These are phyloP conservation scores for Agonopterix alstromeriana DNA, from an alignment of 2,888 invertebrate species.

Conservation along the genomic window DNA sequence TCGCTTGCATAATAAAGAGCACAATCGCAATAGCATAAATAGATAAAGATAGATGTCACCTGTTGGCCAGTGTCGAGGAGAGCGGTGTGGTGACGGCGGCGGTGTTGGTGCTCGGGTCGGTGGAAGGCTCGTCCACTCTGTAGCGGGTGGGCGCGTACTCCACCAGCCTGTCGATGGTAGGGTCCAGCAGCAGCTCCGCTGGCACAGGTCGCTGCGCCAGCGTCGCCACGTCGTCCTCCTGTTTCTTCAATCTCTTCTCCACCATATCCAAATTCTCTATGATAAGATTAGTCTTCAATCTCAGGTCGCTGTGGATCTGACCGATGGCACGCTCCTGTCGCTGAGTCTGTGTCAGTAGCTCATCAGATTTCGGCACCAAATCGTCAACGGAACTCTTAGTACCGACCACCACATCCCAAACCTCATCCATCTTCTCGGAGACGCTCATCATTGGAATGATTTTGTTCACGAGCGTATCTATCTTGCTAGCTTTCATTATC, in stretches of 20 bases:
- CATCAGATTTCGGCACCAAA: conserved; percentile 90
- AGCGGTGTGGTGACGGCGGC: conserved; percentile 47
- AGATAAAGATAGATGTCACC: conserved; percentile 57
- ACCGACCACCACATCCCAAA: conserved; percentile 93
- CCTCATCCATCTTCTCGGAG: conserved; percentile 93
- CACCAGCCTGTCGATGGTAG: conserved; percentile 86
- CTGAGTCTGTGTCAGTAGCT: conserved; percentile 89
- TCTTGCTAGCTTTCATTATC: conserved; percentile 81
- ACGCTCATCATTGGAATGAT: conserved; percentile 91
- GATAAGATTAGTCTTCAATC: conserved; percentile 89
- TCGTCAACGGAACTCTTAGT: conserved; percentile 92
- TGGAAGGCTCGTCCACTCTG: conserved; percentile 55
- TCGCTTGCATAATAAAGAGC: conserved; percentile 17
- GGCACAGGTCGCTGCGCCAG: conserved; percentile 85
- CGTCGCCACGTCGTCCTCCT: conserved; percentile 88
- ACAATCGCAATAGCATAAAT: conserved; percentile 28
- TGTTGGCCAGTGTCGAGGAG: conserved; percentile 42
- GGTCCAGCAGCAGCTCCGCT: conserved; percentile 82
- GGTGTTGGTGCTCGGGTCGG: conserved; percentile 57
- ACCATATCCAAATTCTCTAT: conserved; percentile 92
- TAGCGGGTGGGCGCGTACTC: conserved; percentile 87
- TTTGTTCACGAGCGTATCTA: conserved; percentile 87
- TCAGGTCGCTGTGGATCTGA: conserved; percentile 88
- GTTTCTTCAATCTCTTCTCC: conserved; percentile 88
- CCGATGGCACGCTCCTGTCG: conserved; percentile 91